These are phyloP conservation scores for Leucopsar rothschildi DNA, from an alignment of 2,113 vertebrate species.

Conservation along the genomic window DNA sequence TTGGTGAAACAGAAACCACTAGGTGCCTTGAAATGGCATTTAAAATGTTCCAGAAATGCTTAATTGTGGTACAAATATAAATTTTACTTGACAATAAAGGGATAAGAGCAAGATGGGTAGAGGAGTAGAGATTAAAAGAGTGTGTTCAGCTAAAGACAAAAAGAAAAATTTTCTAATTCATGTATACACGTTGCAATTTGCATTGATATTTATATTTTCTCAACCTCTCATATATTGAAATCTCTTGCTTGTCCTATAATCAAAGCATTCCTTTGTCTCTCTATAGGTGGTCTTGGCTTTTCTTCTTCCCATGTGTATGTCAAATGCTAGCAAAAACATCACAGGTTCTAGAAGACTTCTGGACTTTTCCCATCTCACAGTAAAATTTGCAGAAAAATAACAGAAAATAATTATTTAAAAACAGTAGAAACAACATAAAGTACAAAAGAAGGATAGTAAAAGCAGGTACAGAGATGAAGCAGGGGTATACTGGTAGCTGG, in stretches of 20 bases:
- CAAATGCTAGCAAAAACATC: background rate
- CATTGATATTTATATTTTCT: background rate
- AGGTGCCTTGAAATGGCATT: background rate
- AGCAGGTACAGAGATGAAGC: background rate
- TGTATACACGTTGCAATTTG: background rate
- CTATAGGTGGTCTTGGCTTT: background rate
- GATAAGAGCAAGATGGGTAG: background rate
- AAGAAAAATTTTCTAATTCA: background rate
- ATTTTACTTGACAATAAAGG: background rate
- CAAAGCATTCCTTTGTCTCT: background rate
- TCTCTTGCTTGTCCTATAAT: background rate
- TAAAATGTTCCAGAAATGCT: background rate
- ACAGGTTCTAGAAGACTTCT: background rate
- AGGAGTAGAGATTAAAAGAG: background rate
- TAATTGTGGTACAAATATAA: background rate
- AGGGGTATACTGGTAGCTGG: background rate
- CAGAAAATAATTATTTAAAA: background rate
- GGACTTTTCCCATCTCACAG: background rate
- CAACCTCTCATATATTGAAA: background rate
- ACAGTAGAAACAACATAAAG: background rate
- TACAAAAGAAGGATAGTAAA: background rate
- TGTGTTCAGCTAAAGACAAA: background rate
- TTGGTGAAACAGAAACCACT: background rate
- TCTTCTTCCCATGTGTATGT: rapidly evolving
- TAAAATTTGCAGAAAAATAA: background rate